Evolutionary conservation across 2,888 invertebrate genomes (phyloP).

Genomic region (Drosophila seclusa): DNA sequence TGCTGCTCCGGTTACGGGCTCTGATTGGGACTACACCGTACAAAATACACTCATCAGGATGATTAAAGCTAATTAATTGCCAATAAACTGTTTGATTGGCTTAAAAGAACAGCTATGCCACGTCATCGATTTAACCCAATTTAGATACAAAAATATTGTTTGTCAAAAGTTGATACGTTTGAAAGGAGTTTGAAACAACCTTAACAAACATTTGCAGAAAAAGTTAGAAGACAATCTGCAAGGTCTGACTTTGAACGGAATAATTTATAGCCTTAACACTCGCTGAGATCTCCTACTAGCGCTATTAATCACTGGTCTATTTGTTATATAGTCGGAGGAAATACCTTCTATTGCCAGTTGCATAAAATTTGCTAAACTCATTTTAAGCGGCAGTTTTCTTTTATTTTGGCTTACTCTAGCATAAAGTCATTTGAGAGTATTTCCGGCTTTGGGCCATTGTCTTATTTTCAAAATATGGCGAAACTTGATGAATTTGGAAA

Average conservation of each 20-base stretch:
- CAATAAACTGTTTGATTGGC: background rate
- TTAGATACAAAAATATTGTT: background rate
- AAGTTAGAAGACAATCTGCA: background rate
- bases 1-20: conserved; percentile 18
- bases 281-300: background rate
- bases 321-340: background rate
- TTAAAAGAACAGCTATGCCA: background rate
- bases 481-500: conserved; percentile 65
- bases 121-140: background rate
- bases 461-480: conserved; percentile 38
- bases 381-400: conserved; percentile 50
- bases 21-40: background rate
- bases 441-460: conserved; percentile 15
- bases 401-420: conserved; percentile 54
- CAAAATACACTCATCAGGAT: background rate
- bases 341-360: background rate
- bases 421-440: conserved; percentile 7
- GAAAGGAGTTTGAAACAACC: background rate
- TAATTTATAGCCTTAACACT: background rate
- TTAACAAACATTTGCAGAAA: background rate
- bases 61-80: background rate
- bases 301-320: background rate
- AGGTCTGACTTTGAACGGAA: background rate
- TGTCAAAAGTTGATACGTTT: background rate
- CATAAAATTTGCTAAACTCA: conserved; percentile 39